Evolutionary conservation across 2,888 invertebrate species (phyloP).

Genomic region (Pherbina coryleti): DNA sequence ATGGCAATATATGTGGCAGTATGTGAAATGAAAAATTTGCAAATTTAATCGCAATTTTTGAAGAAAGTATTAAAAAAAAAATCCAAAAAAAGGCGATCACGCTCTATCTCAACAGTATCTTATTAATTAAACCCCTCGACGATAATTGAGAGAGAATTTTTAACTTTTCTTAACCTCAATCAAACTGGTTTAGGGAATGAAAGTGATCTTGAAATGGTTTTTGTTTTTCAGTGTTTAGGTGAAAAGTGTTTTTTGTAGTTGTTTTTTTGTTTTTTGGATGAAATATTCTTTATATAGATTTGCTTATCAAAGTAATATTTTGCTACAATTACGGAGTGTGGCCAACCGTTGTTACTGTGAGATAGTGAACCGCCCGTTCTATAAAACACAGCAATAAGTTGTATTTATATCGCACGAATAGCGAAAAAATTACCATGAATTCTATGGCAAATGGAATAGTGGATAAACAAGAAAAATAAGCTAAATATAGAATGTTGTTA

Average conservation of each 20-base stretch:
- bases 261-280: slow-evolving; percentile 43
- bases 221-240: slow-evolving; percentile 38
- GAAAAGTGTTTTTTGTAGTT: slow-evolving; percentile 43
- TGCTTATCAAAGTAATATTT: slow-evolving; percentile 51
- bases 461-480: neutral
- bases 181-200: slow-evolving; percentile 42
- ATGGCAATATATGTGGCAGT: neutral
- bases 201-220: slow-evolving; percentile 44
- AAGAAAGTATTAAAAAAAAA: neutral
- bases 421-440: slow-evolving; percentile 6
- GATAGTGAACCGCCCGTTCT: slow-evolving; percentile 49
- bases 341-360: slow-evolving; percentile 53
- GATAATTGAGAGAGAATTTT: slow-evolving; percentile 44
- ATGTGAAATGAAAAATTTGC: neutral
- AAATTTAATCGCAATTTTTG: neutral
- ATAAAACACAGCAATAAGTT: neutral
- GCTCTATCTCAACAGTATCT: slow-evolving; percentile 42
- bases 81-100: slow-evolving; percentile 41
- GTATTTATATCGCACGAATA: neutral
- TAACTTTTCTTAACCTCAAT: slow-evolving; percentile 43
- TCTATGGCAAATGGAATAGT: neutral
- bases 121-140: slow-evolving; percentile 44
- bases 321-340: slow-evolving; percentile 51
- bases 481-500: neutral
- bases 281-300: slow-evolving; percentile 44